Evolutionary conservation across 2,113 vertebrate genomes (phyloP).

Genomic region (Calypte anna): DNA sequence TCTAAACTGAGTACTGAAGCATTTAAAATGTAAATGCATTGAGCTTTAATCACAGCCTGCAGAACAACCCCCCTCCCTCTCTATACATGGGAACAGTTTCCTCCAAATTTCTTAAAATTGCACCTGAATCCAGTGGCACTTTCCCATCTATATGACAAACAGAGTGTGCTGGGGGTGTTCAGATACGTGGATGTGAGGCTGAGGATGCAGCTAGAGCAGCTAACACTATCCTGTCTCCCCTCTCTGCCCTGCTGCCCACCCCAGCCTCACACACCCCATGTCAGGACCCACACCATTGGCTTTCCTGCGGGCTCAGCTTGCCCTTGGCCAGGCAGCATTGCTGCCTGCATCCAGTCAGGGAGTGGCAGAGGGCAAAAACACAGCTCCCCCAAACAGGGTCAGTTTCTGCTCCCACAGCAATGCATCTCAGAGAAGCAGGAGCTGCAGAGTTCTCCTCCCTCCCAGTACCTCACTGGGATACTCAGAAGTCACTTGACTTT

Average conservation of each 20-base stretch:
- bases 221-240: not conserved
- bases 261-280: fast-evolving
- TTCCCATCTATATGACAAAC: not conserved
- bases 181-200: fast-evolving
- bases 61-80: not conserved
- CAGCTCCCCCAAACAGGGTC: not conserved
- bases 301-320: not conserved
- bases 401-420: not conserved
- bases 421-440: not conserved
- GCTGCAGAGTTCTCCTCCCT: not conserved
- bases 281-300: fast-evolving
- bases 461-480: not conserved
- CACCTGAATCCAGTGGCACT: not conserved
- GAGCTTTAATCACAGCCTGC: slow-evolving; percentile 19
- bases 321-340: not conserved
- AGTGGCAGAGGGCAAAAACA: not conserved
- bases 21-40: not conserved
- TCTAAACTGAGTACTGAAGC: slow-evolving; percentile 25
- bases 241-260: not conserved
- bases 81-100: not conserved
- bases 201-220: not conserved
- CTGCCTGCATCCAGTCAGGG: not conserved
- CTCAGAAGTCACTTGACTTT: not conserved
- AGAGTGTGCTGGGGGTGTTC: not conserved
- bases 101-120: not conserved